Percentiles rank a stretch among this genome's conserved stretches.
Conservation (phyloP, 2,888 invertebrate genomes). For the Heteromyza rotundicornis region DNA sequence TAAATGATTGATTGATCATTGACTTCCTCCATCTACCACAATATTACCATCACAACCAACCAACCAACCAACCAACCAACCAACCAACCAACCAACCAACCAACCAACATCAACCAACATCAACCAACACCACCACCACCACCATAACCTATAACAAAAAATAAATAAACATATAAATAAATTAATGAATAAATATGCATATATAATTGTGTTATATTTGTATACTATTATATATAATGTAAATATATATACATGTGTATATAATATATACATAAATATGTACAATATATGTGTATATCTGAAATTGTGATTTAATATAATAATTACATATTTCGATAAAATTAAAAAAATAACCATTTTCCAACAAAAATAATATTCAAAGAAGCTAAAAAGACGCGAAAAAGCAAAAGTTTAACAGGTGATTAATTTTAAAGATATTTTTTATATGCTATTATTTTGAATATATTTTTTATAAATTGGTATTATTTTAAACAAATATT, state of each 20-base stretch:
- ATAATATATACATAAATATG: constrained; percentile 22
- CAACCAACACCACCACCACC: constrained; percentile 17
- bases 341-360: constrained; percentile 22
- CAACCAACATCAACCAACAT: constrained; percentile 29
- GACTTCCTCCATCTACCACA: constrained; percentile 45
- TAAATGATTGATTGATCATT: constrained; percentile 53
- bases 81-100: too few species aligned
- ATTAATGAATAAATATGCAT: constrained; percentile 27
- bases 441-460: too few species aligned
- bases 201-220: too few species aligned
- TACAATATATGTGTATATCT: constrained; percentile 19
- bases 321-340: constrained; percentile 2
- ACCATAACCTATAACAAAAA: constrained; percentile 20
- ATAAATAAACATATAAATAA: constrained; percentile 31
- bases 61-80: too few species aligned
- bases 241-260: constrained; percentile 20
- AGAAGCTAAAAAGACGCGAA: constrained; percentile 96
- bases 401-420: constrained; percentile 91
- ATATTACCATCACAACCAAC: too few species aligned
- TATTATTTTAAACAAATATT: too few species aligned
- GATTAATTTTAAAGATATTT: constrained; percentile 63
- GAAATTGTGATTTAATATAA: constrained; percentile 14
- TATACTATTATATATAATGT: constrained; percentile 18
- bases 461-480: too few species aligned
- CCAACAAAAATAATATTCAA: constrained; percentile 56